Conservation (phyloP, 2,113 vertebrate species). For the Indicator maculatus region DNA sequence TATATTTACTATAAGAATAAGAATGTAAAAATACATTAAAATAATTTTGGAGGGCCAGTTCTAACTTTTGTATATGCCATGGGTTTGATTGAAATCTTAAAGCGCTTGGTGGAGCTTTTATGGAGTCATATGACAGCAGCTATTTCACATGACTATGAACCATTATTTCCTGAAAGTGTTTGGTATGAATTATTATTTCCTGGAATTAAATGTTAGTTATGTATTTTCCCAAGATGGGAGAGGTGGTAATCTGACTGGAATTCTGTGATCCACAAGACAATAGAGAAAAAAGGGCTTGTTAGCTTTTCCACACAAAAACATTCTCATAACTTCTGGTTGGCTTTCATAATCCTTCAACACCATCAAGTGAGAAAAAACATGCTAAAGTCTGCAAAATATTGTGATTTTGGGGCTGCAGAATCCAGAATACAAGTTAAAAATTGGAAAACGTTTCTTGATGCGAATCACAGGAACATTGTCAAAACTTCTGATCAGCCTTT, state of each 20-base stretch:
- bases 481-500: background rate
- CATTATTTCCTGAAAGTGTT: conserved; percentile 7
- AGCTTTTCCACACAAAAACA: background rate
- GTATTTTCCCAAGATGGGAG: background rate
- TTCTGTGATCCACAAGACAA: background rate
- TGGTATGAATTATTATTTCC: background rate
- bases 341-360: background rate
- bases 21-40: background rate
- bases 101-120: background rate
- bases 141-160: background rate
- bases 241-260: background rate
- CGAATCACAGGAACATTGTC: background rate
- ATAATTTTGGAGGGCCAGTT: background rate
- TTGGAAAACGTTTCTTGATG: background rate
- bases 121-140: background rate
- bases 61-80: background rate
- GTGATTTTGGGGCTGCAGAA: background rate
- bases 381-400: background rate
- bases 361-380: background rate
- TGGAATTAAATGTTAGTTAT: background rate
- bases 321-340: background rate
- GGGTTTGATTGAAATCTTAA: background rate
- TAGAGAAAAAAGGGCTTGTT: background rate
- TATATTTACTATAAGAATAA: background rate
- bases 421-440: background rate